Percentiles rank a stretch among this genome's conserved stretches.
Evolutionary conservation across 2,888 invertebrate genomes (phyloP).

Genomic region (Clivina fossor): DNA sequence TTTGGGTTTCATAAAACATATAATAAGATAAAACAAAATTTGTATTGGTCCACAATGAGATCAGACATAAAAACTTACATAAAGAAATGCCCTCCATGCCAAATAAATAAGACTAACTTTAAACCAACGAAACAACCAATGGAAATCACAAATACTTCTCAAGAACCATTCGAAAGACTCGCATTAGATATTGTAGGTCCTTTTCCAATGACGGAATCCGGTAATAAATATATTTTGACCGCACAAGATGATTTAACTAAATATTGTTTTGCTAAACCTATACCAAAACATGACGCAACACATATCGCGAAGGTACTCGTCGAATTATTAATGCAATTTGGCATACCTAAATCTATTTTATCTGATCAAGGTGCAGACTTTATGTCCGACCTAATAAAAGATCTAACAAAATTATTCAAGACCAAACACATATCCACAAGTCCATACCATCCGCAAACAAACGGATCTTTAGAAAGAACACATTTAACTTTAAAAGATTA

Average conservation of each 20-base stretch:
- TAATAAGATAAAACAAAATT: conserved; percentile 34
- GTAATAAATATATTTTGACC: conserved; percentile 42
- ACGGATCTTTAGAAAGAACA: conserved; percentile 43
- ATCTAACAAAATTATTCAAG: conserved; percentile 40
- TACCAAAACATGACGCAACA: conserved; percentile 39
- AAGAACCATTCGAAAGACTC: conserved; percentile 39
- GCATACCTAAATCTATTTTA: conserved; percentile 44
- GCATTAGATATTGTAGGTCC: conserved; percentile 41
- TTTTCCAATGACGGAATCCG: conserved; percentile 35
- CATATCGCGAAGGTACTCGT: conserved; percentile 41
- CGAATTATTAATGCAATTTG: conserved; percentile 43
- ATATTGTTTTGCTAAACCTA: conserved; percentile 39
- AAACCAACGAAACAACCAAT: conserved; percentile 38
- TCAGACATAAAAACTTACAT: conserved; percentile 40
- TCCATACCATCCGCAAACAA: conserved; percentile 42
- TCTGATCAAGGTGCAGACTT: conserved; percentile 47
- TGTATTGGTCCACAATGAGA: conserved; percentile 40
- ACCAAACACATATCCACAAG: conserved; percentile 40
- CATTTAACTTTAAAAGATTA: conserved; percentile 42
- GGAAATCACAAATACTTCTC: conserved; percentile 40
- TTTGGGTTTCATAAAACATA: conserved; percentile 29
- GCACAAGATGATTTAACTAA: conserved; percentile 46
- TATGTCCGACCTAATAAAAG: conserved; percentile 41
- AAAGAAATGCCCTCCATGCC: conserved; percentile 42
- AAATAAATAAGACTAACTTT: conserved; percentile 36